Evolutionary conservation across 1,140 invertebrate species (phyloP).

Genomic region (Pseudobourletiella spinata): DNA sequence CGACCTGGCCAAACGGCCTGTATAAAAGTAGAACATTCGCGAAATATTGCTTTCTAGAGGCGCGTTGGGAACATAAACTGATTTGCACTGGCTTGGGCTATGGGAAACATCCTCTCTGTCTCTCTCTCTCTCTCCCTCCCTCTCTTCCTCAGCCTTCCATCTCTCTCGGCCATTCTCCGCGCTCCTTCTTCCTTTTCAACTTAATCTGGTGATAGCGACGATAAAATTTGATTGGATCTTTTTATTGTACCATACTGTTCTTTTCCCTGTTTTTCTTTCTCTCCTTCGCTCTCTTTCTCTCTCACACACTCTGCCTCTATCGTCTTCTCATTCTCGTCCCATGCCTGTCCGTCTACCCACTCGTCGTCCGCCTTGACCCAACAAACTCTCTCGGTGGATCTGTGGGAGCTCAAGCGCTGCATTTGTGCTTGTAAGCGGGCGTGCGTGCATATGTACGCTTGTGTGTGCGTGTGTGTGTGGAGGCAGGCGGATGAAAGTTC

Average conservation of each 20-base stretch:
- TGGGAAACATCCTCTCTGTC: conserved; percentile 22
- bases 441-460: too few relatives aligned
- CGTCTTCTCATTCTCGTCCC: background rate
- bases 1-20: conserved; percentile 33
- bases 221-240: conserved; percentile 34
- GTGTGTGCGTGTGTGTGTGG: too few relatives aligned
- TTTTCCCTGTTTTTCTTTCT: conserved; percentile 6
- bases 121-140: background rate
- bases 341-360: background rate
- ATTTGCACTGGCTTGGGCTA: conserved; percentile 30
- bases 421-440: too few relatives aligned
- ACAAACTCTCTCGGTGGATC: too few relatives aligned
- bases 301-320: background rate
- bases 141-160: background rate
- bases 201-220: conserved; percentile 30
- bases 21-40: conserved; percentile 36
- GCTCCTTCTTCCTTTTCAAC: conserved; percentile 23
- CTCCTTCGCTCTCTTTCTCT: conserved; percentile 2
- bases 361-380: background rate
- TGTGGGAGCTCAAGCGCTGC: too few relatives aligned
- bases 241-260: conserved; percentile 24
- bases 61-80: conserved; percentile 30
- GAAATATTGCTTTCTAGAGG: conserved; percentile 33
- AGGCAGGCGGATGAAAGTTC: too few relatives aligned
- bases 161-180: too few relatives aligned